Evolutionary conservation across 2,797 vertebrate genomes (phyloP).

Genomic region (Lagorchestes hirsutus): DNA sequence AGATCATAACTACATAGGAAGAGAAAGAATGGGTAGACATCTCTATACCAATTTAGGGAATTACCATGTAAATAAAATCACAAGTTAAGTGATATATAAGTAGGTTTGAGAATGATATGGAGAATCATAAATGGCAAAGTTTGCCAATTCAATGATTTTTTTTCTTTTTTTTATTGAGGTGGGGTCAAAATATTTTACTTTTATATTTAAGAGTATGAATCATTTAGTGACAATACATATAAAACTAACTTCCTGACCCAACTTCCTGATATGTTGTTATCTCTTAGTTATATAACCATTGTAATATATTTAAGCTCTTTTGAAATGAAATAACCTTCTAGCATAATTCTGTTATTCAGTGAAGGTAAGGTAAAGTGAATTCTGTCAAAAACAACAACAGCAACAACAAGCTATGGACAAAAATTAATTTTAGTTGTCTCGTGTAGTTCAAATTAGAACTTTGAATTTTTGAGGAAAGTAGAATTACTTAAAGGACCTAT

Average conservation of each 20-base stretch:
- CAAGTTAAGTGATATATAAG: neutral
- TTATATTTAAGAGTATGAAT: neutral
- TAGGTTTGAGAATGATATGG: neutral
- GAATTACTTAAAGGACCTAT: slow-evolving; percentile 22
- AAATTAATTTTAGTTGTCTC: neutral
- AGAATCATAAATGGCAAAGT: neutral
- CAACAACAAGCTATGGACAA: neutral
- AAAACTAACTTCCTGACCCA: neutral
- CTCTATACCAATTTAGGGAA: neutral
- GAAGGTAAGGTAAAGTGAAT: slow-evolving; percentile 25
- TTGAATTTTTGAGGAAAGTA: neutral
- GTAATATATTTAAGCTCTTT: slow-evolving; percentile 27
- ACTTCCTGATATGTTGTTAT: neutral
- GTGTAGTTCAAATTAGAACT: slow-evolving; percentile 3
- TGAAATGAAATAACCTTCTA: slow-evolving; percentile 23
- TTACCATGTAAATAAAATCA: no score
- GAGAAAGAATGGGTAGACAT: neutral
- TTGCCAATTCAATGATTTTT: neutral
- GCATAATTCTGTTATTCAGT: slow-evolving; percentile 17
- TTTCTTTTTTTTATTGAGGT: neutral
- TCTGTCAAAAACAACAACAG: neutral
- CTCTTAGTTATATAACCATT: slow-evolving; percentile 49
- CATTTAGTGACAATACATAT: neutral
- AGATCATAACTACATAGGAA: neutral
- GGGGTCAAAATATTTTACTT: neutral